Evolutionary conservation across 2,113 vertebrate genomes (phyloP), one percentile per base, ranked within the genome.

Genomic region (Syngnathus typhle): DNA sequence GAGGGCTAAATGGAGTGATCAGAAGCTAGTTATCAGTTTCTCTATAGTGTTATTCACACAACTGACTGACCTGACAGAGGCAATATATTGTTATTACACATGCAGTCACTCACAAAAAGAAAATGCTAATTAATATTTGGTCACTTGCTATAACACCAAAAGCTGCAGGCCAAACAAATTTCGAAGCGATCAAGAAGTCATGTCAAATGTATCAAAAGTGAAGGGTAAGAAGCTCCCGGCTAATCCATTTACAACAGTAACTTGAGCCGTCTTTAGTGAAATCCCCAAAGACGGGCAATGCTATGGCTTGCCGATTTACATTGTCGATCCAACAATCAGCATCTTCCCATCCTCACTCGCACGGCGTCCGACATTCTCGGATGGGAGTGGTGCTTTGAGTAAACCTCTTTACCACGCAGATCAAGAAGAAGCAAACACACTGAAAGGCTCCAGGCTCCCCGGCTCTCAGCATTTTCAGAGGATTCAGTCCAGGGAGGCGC

Each of bases 401-500:
- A 85, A 85, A 85, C 71, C 76, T 74, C 82, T 86, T 82, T 77
- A 66, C 70, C 71, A 76, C 80, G 71, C 79, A 79, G 73, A 81
- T 82, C 82, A 79, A 83, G 84, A 73, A 67, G 58, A 74, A 27
- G 47, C 71, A 68, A 68, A 65, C 46, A 79, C 67, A 68, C 68
- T 36, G 66, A 39, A 64, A 49, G 68, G 71, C 72, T 72, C 5
- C 56, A 16, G 63, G 77, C 69, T 60, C 52, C 52, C 21, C 46
- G 12, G 64, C 76, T 73, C 66, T 68, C 64, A 19, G 66, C 12
- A 37, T 37, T 65, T 74, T 74, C 43, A 67, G 61, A 52, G 60
- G 49, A 81, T 79, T 73, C 61, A 75, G 61, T 64, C 62, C 60
- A 70, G 54, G 11, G 65, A 75, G 73, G 84, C 78, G 64, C 52